Conservation (phyloP, 2,888 invertebrate genomes). For the Carabus problematicus region DNA sequence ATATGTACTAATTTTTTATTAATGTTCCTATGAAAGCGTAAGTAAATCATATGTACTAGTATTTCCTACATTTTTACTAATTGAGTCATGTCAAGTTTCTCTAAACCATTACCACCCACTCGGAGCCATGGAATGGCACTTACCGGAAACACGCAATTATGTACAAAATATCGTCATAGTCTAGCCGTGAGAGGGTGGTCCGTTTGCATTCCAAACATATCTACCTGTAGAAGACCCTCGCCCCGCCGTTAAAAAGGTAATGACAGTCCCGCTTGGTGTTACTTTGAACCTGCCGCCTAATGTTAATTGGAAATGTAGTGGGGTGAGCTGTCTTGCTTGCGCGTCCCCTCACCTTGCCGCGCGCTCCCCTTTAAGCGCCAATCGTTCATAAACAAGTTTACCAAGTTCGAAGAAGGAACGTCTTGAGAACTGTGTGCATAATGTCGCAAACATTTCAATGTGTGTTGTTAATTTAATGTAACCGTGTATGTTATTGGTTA, state of each 20-base stretch:
- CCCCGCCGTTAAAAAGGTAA: slow-evolving; percentile 23
- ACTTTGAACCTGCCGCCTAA: slow-evolving; percentile 33
- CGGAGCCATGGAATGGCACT: background rate
- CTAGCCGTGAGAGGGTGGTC: slow-evolving; percentile 27
- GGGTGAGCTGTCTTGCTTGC: slow-evolving; percentile 1
- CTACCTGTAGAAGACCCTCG: slow-evolving; percentile 7
- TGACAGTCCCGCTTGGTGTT: background rate
- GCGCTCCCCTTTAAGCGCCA: slow-evolving; percentile 5
- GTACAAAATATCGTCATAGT: background rate
- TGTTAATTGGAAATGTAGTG: slow-evolving; percentile 20
- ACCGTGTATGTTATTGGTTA: slow-evolving; percentile 17
- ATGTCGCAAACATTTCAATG: slow-evolving; percentile 34
- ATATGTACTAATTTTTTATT: too few species aligned
- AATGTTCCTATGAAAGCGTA: too few species aligned
- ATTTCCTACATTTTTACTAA: background rate
- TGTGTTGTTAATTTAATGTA: slow-evolving; percentile 8
- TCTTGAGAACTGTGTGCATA: slow-evolving; percentile 28
- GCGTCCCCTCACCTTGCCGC: slow-evolving; percentile 4
- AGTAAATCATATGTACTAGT: slow-evolving; percentile 26
- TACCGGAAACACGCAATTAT: slow-evolving; percentile 1
- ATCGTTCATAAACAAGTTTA: slow-evolving; percentile 38
- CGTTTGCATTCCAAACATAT: slow-evolving; percentile 33
- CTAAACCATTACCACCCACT: too few species aligned
- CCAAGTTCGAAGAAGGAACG: slow-evolving; percentile 34
- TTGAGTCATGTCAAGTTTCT: too few species aligned